phyloP scores from a whole-genome alignment of 2,113 vertebrate genomes.

The Gadus macrocephalus region DNA sequence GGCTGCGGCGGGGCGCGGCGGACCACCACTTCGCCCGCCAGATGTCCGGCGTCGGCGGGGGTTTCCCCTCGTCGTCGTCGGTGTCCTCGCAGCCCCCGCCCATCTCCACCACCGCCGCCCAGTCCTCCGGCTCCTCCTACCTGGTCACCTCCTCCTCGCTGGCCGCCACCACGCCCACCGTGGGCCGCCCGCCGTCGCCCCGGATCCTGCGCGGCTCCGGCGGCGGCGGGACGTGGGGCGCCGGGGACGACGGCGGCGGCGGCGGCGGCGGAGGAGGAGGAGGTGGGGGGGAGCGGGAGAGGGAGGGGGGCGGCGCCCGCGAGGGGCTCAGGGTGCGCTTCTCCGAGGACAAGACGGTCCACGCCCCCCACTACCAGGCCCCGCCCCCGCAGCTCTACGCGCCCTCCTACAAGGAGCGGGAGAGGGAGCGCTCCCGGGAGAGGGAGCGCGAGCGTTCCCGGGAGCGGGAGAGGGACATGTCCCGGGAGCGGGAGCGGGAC shows the following conservation, averaged over 20 bases:
- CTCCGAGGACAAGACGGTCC: slow-evolving; percentile 74
- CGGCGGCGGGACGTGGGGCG: slow-evolving; percentile 49
- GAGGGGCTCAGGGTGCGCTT: slow-evolving; percentile 80
- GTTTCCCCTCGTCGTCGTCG: slow-evolving; percentile 62
- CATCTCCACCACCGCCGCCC: slow-evolving; percentile 50
- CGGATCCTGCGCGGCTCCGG: slow-evolving; percentile 64
- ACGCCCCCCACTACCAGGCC: slow-evolving; percentile 74
- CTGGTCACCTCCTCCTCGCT: slow-evolving; percentile 78
- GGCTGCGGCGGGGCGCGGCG: slow-evolving; percentile 61
- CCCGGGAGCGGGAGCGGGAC: slow-evolving; percentile 54
- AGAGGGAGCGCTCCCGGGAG: slow-evolving; percentile 54
- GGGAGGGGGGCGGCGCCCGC: slow-evolving; percentile 64
- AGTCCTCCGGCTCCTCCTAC: slow-evolving; percentile 73
- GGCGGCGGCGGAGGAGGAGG: slow-evolving; percentile 38
- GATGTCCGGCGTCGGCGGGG: slow-evolving; percentile 54
- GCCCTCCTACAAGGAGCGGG: slow-evolving; percentile 53
- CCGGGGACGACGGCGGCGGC: slow-evolving; percentile 52
- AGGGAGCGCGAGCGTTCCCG: slow-evolving; percentile 45
- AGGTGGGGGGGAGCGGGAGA: slow-evolving; percentile 62
- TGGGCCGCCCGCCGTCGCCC: slow-evolving; percentile 69
- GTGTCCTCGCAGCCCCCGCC: slow-evolving; percentile 64
- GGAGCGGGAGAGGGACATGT: slow-evolving; percentile 13
- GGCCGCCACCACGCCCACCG: slow-evolving; percentile 70
- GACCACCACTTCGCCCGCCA: slow-evolving; percentile 73
- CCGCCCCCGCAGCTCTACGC: slow-evolving; percentile 67